These are phyloP conservation scores for Decapterus maruadsi DNA, from an alignment of 2,797 vertebrate species.

Conservation along the genomic window DNA sequence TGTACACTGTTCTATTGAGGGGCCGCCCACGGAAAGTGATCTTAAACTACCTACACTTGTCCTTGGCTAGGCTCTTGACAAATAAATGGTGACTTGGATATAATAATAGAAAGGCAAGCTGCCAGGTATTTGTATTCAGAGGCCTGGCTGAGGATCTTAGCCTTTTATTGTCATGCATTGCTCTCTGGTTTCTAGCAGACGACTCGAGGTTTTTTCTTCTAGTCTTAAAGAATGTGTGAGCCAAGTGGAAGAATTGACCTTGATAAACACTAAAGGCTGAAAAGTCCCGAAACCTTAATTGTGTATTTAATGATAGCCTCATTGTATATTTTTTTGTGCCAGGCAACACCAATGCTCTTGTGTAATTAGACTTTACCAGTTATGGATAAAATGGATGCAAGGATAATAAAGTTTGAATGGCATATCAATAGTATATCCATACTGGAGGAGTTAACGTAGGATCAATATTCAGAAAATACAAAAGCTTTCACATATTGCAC, in stretches of 20 bases:
- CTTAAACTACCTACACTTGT: constrained; percentile 46
- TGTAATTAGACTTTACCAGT: constrained; percentile 36
- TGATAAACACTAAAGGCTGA: constrained; percentile 37
- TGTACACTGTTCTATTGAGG: background rate
- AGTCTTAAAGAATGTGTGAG: constrained; percentile 50
- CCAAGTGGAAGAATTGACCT: constrained; percentile 52
- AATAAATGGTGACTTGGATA: constrained; percentile 54
- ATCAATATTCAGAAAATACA: constrained; percentile 64
- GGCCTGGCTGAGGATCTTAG: constrained; percentile 26
- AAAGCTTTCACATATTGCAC: constrained; percentile 59
- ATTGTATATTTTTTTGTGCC: constrained; percentile 17
- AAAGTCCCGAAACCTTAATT: constrained; percentile 40
- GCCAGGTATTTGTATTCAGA: constrained; percentile 44
- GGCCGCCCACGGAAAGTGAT: constrained; percentile 20
- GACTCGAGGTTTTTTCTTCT: constrained; percentile 9
- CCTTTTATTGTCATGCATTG: constrained; percentile 41
- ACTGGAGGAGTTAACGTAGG: constrained; percentile 39
- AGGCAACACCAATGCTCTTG: constrained; percentile 18
- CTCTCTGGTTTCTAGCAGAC: constrained; percentile 45
- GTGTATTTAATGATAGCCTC: constrained; percentile 21
- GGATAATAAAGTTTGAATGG: constrained; percentile 39
- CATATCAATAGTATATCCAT: constrained; percentile 52
- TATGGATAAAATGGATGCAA: constrained; percentile 22
- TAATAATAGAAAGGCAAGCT: constrained; percentile 48
- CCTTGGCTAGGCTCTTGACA: constrained; percentile 57